Conservation (phyloP, 1,140 invertebrate genomes). For the Drosophila azteca region DNA sequence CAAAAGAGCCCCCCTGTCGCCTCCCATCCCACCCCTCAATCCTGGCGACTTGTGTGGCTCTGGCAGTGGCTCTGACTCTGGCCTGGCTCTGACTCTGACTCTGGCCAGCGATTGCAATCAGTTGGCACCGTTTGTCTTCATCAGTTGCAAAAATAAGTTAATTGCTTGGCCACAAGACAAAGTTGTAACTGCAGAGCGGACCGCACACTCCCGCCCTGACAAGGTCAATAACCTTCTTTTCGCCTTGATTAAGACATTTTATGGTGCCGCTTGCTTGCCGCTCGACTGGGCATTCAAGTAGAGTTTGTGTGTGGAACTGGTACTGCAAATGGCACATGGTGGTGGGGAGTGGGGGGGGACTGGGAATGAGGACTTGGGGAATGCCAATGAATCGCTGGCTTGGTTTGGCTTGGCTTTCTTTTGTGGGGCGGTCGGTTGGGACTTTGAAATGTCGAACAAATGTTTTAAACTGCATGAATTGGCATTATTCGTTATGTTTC, state of each 20-base stretch:
- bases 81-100: too few species aligned
- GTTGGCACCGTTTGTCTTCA: slow-evolving; percentile 73
- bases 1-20: neutral
- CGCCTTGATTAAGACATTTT: slow-evolving; percentile 68
- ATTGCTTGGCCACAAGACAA: slow-evolving; percentile 57
- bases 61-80: neutral
- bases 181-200: slow-evolving; percentile 30
- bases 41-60: slow-evolving; percentile 62
- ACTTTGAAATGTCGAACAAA: slow-evolving; percentile 79
- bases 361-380: slow-evolving; percentile 19
- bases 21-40: too few species aligned
- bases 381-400: slow-evolving; percentile 43
- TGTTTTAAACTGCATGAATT: slow-evolving; percentile 82
- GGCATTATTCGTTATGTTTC: slow-evolving; percentile 57
- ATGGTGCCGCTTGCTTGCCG: slow-evolving; percentile 4
- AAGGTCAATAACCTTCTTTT: slow-evolving; percentile 70
- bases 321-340: neutral
- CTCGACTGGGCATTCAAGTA: slow-evolving; percentile 20
- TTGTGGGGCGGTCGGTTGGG: slow-evolving; percentile 52
- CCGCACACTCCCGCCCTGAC: slow-evolving; percentile 20
- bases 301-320: neutral
- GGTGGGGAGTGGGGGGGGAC: neutral
- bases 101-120: slow-evolving; percentile 63
- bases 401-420: slow-evolving; percentile 50
- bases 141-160: slow-evolving; percentile 76